Conservation (phyloP, 1,140 invertebrate species). For the Drosophila lacertosa region DNA sequence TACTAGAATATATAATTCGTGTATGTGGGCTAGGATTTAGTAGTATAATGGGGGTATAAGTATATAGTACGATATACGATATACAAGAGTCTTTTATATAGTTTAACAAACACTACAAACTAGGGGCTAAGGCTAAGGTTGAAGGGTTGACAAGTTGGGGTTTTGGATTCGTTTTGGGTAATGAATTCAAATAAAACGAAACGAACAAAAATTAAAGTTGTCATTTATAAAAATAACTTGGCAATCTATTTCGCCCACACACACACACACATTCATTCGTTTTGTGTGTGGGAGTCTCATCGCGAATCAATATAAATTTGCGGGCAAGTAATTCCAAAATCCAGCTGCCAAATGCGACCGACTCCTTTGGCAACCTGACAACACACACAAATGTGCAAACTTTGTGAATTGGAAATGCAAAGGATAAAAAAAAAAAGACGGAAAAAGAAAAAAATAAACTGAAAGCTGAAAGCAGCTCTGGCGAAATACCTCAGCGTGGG, state of each 20-base stretch:
- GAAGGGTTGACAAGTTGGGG: too few relatives aligned
- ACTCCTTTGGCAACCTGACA: constrained; percentile 4
- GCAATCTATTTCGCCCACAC: constrained; percentile 11
- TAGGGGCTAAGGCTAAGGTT: constrained; percentile 40
- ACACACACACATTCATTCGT: not conserved
- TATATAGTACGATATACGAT: constrained; percentile 50
- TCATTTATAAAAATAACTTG: constrained; percentile 10
- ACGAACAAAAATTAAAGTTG: constrained; percentile 10
- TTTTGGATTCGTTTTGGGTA: constrained; percentile 1
- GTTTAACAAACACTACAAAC: constrained; percentile 59
- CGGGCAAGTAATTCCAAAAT: constrained; percentile 6
- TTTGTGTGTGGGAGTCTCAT: not conserved
- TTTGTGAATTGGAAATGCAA: constrained; percentile 18
- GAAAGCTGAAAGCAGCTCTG: constrained; percentile 1
- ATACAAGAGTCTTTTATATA: constrained; percentile 42
- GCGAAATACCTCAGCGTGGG: constrained; percentile 16
- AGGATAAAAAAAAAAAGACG: not conserved
- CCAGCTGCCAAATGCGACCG: constrained; percentile 7
- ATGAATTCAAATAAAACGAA: constrained; percentile 22
- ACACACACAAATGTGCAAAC: constrained; percentile 5
- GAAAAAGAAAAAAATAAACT: not conserved
- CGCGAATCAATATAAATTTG: constrained; percentile 16
- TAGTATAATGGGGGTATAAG: constrained; percentile 1
- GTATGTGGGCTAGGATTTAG: constrained; percentile 2
- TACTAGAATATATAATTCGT: constrained; percentile 15